These are phyloP conservation scores for Stratiolaelaps scimitus DNA, from an alignment of 1,140 invertebrate genomes.

Conservation along the genomic window DNA sequence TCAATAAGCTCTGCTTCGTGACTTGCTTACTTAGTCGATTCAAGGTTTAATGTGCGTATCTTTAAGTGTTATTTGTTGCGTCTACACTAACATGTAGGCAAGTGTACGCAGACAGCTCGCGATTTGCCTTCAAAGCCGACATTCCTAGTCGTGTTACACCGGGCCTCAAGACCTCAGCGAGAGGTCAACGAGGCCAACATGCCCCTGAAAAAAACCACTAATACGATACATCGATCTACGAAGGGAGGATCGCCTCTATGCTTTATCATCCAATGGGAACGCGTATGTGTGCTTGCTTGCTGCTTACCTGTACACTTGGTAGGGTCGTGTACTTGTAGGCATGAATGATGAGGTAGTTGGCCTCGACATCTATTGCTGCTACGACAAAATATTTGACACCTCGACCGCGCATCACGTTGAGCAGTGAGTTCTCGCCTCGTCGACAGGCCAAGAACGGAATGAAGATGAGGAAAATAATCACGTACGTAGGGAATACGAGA, in stretches of 20 bases:
- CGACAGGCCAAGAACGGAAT: slow-evolving; percentile 59
- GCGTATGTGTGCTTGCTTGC: slow-evolving; percentile 7
- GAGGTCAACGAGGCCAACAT: neutral
- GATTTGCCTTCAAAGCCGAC: no score
- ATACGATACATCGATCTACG: slow-evolving; percentile 15
- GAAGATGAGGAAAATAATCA: slow-evolving; percentile 59
- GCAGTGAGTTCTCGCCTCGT: slow-evolving; percentile 49
- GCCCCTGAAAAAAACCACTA: slow-evolving; percentile 12
- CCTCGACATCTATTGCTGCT: slow-evolving; percentile 64
- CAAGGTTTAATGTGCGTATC: no score
- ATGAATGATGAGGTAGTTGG: slow-evolving; percentile 58
- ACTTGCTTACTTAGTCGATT: no score
- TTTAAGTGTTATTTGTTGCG: no score
- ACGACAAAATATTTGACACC: slow-evolving; percentile 61
- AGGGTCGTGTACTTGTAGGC: slow-evolving; percentile 52
- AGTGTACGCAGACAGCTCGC: no score
- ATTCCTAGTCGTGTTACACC: no score
- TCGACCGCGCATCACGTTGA: slow-evolving; percentile 53
- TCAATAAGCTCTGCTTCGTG: no score
- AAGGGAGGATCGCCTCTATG: neutral
- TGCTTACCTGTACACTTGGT: slow-evolving; percentile 45
- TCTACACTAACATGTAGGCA: no score
- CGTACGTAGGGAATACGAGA: slow-evolving; percentile 66
- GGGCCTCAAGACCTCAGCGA: neutral
- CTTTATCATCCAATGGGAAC: neutral